Conservation (phyloP, 1,140 invertebrate genomes). For the Pseudomyrmex sp. region DNA sequence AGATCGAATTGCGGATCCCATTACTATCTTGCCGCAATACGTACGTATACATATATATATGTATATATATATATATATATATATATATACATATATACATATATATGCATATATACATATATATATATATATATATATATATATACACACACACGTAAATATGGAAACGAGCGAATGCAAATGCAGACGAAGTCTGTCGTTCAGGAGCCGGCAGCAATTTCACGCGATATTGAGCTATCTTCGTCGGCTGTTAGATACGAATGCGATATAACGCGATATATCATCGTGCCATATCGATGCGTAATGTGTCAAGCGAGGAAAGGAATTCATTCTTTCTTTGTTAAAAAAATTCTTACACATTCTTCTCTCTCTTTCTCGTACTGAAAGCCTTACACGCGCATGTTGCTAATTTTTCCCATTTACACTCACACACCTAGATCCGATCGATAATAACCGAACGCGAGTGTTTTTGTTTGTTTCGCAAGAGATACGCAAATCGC, state of each 20-base stretch:
- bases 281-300: neutral
- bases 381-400: neutral
- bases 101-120: conserved; percentile 20
- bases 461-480: neutral
- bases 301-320: neutral
- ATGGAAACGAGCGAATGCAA: conserved; percentile 14
- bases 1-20: conserved; percentile 72
- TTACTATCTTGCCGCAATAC: conserved; percentile 38
- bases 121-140: neutral
- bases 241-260: conserved; percentile 33
- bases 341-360: neutral
- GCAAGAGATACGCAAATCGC: neutral
- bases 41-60: conserved; percentile 18
- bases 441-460: neutral
- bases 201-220: conserved; percentile 32
- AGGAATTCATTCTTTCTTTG: neutral
- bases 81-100: neutral
- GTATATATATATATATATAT: conserved; percentile 23
- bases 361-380: no score
- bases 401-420: neutral
- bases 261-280: conserved; percentile 8
- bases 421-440: no score
- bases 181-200: conserved; percentile 7
- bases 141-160: conserved; percentile 7
- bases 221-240: conserved; percentile 37